Base-by-base conservation (phyloP, 2,797 vertebrate species). In the Parauchenoglanis punctatus region DNA sequence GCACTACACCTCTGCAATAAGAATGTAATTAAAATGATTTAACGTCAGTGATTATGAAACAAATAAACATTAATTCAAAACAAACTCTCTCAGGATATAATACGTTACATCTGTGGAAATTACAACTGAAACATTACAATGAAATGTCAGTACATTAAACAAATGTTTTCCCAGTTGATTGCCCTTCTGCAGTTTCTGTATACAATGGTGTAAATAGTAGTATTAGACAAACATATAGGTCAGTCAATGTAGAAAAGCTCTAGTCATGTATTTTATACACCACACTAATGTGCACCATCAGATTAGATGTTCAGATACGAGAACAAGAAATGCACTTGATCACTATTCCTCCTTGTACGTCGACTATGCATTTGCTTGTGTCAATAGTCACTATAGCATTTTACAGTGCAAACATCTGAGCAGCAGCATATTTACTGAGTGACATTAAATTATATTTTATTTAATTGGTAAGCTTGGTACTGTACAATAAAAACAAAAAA, bases 401-500 rank as follows among this genome's bases (percentile, higher is more conserved):
- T 76, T 83, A 90, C 87, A 91, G 89, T 91, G 76, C 88, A 85
- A 84, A 84, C 77, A 73, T 88, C 49, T 85, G 82, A 89, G 75
- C 88, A 92, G 87, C 88, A 92, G 87, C 86, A 86, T 77, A 86
- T 78, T 67, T 88, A 80, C 83, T 72, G 56, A 77, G 59, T 73
- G 81, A 88, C 58, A 85, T 89, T 81, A 87, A 89, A 86, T 81
- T 86, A 82, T 59, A 49, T 52, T 49, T 40, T 61, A 81, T 83
- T 59, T 82, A n/a, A 61, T 86, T 75, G 58, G 28, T 75, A 81
- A 75, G 56, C 67, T 82, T 59, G 89, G 56, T 54, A 89, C 88
- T 90, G 89, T 89, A 85, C 85, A 87, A 67, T 77, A 77, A 80
- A 84, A 88, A 88, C 15, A 75, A 56, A 15, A 25, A 65, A 80